These are phyloP conservation scores for Leptatherina wallacei DNA, from an alignment of 2,797 vertebrate genomes.

Conservation along the genomic window DNA sequence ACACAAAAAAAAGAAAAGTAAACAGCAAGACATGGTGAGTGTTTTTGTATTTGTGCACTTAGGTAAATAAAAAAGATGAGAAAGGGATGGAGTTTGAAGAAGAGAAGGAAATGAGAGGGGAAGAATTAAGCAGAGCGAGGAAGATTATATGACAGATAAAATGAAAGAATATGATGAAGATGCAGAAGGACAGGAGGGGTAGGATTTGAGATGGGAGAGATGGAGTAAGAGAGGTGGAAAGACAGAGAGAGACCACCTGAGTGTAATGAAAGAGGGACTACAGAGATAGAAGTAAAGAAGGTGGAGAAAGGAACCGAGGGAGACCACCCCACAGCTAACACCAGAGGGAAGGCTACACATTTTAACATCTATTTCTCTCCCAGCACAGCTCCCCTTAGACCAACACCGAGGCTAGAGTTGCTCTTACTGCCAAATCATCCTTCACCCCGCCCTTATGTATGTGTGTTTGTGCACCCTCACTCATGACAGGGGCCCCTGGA, in stretches of 20 bases:
- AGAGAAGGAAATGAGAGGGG: conserved; percentile 55
- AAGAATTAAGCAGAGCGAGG: conserved; percentile 47
- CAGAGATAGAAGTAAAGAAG: conserved; percentile 55
- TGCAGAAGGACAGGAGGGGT: background rate
- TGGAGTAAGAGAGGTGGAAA: conserved; percentile 24
- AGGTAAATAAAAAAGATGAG: conserved; percentile 50
- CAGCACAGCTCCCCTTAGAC: conserved; percentile 62
- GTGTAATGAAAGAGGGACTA: conserved; percentile 37
- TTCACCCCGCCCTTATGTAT: conserved; percentile 46
- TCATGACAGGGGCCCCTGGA: conserved; percentile 52
- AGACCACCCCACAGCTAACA: conserved; percentile 68
- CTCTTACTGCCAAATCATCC: conserved; percentile 68
- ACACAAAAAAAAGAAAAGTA: conserved; percentile 9
- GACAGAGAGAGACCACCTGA: conserved; percentile 66
- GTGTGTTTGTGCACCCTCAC: conserved; percentile 33
- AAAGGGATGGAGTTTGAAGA: conserved; percentile 22
- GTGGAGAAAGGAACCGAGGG: conserved; percentile 53
- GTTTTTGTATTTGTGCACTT: conserved; percentile 49
- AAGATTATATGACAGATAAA: conserved; percentile 45
- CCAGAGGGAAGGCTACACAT: conserved; percentile 53
- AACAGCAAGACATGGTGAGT: conserved; percentile 28
- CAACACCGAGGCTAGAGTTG: conserved; percentile 53
- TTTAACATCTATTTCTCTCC: conserved; percentile 56
- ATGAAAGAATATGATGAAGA: conserved; percentile 22
- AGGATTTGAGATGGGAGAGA: conserved; percentile 34